phyloP scores from a whole-genome alignment of 30 jellyfish, hydroid and myxozoan species.

The Chironex yamaguchii region DNA sequence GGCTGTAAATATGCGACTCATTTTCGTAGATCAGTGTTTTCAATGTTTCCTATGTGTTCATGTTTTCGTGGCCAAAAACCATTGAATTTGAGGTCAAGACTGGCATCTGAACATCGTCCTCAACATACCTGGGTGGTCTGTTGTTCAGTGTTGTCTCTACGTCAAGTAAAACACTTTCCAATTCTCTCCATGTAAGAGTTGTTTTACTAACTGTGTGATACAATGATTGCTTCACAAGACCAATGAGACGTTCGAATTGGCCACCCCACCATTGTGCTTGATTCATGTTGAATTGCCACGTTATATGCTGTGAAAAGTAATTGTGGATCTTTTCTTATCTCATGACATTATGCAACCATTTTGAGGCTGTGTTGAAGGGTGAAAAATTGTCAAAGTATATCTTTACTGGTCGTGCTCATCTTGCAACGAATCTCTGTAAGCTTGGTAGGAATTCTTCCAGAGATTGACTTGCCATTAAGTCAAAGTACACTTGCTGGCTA shows the following conservation, averaged over 20 bases:
- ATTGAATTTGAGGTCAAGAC: slow-evolving; percentile 2
- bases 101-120: slow-evolving; percentile 8
- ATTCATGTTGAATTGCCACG: too few species aligned
- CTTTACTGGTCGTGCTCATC: too few species aligned
- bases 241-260: background rate
- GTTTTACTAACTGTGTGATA: background rate
- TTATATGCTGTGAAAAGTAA: background rate
- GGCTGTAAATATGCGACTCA: background rate
- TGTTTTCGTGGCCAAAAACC: background rate
- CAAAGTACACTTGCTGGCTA: too few species aligned
- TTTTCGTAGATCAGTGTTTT: slow-evolving; percentile 40
- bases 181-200: background rate
- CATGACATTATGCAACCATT: slow-evolving; percentile 31
- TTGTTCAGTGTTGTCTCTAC: slow-evolving; percentile 6
- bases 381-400: slow-evolving; percentile 36
- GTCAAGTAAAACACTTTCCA: background rate
- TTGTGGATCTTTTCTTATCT: background rate
- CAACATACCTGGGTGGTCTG: slow-evolving; percentile 15
- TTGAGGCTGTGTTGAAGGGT: background rate
- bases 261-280: background rate
- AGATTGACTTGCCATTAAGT: too few species aligned
- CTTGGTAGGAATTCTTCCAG: slow-evolving; percentile 13
- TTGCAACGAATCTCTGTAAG: slow-evolving; percentile 1
- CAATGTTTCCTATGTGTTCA: slow-evolving; percentile 11
- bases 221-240: background rate